Conservation (phyloP, 2,888 invertebrate species). For the Caenorhabditis sinica region DNA sequence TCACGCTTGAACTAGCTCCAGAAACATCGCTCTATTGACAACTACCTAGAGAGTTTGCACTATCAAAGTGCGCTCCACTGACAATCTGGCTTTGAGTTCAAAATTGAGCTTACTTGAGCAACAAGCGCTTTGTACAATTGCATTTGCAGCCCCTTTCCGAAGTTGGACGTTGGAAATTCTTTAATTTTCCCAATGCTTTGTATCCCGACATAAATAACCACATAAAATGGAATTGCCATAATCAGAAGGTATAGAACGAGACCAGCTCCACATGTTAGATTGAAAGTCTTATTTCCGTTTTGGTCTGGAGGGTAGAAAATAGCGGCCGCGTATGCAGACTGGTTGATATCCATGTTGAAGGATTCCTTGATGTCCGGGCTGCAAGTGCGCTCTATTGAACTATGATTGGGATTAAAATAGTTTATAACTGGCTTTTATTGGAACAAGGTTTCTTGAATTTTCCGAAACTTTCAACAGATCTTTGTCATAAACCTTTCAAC, state of each 20-base stretch:
- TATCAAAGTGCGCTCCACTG: too few relatives aligned
- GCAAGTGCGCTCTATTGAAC: neutral
- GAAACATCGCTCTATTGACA: too few relatives aligned
- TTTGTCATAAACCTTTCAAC: too few relatives aligned
- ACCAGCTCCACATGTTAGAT: constrained; percentile 30
- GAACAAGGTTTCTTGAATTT: too few relatives aligned
- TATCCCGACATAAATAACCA: constrained; percentile 25
- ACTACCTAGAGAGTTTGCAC: too few relatives aligned
- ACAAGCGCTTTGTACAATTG: constrained; percentile 49
- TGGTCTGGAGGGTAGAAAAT: constrained; percentile 38
- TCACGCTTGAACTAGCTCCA: too few relatives aligned
- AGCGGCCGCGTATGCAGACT: constrained; percentile 44
- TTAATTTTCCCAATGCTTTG: constrained; percentile 30
- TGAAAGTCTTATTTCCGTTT: constrained; percentile 20
- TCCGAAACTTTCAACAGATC: too few relatives aligned
- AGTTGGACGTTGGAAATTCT: constrained; percentile 35
- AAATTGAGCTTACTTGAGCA: constrained; percentile 42
- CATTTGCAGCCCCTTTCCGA: constrained; percentile 41
- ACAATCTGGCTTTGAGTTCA: too few relatives aligned
- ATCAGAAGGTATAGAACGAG: constrained; percentile 22
- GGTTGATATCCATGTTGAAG: constrained; percentile 39
- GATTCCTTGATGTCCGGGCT: constrained; percentile 26
- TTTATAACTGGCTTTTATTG: too few relatives aligned
- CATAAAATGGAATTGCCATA: constrained; percentile 38
- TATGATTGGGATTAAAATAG: too few relatives aligned